Percentiles rank a stretch among this genome's conserved stretches.
phyloP scores from a whole-genome alignment of 2,888 invertebrate species.

The Steromphala cineraria region DNA sequence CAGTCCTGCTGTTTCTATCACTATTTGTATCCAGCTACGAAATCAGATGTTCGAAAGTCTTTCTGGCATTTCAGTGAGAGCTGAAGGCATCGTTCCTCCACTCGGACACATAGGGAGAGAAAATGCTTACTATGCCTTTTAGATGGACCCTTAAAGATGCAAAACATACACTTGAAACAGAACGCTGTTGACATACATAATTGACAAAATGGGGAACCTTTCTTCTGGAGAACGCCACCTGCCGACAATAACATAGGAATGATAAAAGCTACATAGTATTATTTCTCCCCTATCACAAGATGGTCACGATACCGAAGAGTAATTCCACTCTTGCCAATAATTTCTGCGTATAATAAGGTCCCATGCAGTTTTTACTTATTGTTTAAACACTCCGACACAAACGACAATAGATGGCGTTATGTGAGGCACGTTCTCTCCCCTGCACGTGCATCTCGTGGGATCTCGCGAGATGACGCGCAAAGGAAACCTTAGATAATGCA shows the following conservation, averaged over 20 bases:
- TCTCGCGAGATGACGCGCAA: background rate
- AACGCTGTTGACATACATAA: constrained; percentile 11
- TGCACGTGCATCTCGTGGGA: constrained; percentile 9
- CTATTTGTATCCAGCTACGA: background rate
- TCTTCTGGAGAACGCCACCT: background rate
- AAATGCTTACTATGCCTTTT: background rate
- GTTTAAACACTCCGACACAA: constrained; percentile 15
- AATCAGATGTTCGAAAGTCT: background rate
- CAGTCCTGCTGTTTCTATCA: background rate
- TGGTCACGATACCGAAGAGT: background rate
- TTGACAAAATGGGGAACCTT: constrained; percentile 7
- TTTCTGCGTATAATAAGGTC: constrained; percentile 15
- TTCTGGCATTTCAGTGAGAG: background rate
- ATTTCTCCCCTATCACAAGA: background rate
- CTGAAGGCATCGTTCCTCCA: background rate
- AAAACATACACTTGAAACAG: constrained; percentile 19
- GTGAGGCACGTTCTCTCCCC: constrained; percentile 4
- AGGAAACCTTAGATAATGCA: constrained; percentile 14
- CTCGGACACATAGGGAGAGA: background rate
- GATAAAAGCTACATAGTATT: constrained; percentile 1
- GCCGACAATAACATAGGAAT: background rate
- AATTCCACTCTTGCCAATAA: background rate
- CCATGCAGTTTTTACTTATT: constrained; percentile 19
- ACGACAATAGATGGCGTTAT: constrained; percentile 11
- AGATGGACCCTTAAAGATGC: constrained; percentile 19